Evolutionary conservation across 2,113 vertebrate species (phyloP).

Genomic region (Oriolus oriolus): DNA sequence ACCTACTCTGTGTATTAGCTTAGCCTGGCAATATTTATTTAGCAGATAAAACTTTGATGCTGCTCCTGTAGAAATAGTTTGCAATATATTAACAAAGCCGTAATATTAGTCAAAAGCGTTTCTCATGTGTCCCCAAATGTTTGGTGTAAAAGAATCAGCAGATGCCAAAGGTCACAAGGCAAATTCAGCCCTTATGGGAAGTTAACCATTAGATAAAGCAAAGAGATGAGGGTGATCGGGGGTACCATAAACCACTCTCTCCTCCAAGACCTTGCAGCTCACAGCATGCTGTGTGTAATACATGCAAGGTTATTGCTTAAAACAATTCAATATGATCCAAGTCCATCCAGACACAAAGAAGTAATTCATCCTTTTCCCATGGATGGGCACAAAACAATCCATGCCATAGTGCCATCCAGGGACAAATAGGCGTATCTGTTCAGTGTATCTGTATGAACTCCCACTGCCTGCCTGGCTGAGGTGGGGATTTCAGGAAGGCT

Average conservation of each 20-base stretch:
- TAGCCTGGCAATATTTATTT: background rate
- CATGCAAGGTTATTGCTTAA: background rate
- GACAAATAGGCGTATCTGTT: background rate
- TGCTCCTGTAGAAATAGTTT: background rate
- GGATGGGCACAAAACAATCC: background rate
- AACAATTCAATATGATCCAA: background rate
- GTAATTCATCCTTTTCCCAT: background rate
- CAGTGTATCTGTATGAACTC: rapidly evolving
- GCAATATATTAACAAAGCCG: background rate
- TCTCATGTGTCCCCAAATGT: background rate
- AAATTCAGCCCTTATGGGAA: background rate
- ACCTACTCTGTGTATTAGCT: background rate
- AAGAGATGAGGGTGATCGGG: background rate
- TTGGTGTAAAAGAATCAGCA: background rate
- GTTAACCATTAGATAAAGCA: background rate
- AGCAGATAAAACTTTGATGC: background rate
- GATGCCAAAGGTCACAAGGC: background rate
- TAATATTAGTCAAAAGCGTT: constrained; percentile 7
- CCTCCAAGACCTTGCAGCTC: background rate
- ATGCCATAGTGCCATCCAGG: rapidly evolving
- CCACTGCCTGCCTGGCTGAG: rapidly evolving
- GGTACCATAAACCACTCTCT: background rate
- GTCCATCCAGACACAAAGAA: background rate
- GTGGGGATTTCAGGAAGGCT: background rate
- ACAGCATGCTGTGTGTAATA: background rate